A percentile compares a stretch with the other conserved stretches of the same genome.
phyloP scores from a whole-genome alignment of 1,140 invertebrate species.

The Latrodectus geometricus region DNA sequence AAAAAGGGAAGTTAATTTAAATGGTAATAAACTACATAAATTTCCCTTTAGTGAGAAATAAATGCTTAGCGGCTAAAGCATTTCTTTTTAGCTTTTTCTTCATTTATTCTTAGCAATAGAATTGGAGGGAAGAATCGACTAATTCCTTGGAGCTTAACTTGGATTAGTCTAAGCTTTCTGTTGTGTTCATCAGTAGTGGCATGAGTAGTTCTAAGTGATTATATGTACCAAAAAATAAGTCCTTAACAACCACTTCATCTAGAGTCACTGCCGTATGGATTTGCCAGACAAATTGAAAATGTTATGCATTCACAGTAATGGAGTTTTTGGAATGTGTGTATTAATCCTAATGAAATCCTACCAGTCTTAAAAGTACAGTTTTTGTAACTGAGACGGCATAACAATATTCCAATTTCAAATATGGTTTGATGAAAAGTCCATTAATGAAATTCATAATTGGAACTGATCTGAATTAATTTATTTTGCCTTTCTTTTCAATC shows the following conservation, averaged over 20 bases:
- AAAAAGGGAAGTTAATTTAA: neutral
- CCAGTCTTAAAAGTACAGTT: neutral
- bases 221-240: neutral
- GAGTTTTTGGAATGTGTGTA: too few relatives aligned
- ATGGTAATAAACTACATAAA: neutral
- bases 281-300: neutral
- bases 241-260: neutral
- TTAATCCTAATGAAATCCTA: neutral
- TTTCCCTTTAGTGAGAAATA: neutral
- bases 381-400: neutral
- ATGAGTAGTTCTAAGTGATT: constrained; percentile 17
- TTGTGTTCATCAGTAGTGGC: constrained; percentile 29
- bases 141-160: constrained; percentile 31
- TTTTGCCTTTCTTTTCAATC: too few relatives aligned
- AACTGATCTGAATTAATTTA: too few relatives aligned
- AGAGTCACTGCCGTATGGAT: neutral
- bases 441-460: neutral
- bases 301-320: too few relatives aligned
- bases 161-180: constrained; percentile 42
- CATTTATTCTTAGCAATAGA: neutral
- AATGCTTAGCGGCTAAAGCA: neutral
- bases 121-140: constrained; percentile 3
- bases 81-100: neutral
- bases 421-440: neutral
- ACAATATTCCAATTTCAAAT: neutral